Evolutionary conservation across 2,113 vertebrate genomes (phyloP).

Genomic region (Stigmatopora argus): DNA sequence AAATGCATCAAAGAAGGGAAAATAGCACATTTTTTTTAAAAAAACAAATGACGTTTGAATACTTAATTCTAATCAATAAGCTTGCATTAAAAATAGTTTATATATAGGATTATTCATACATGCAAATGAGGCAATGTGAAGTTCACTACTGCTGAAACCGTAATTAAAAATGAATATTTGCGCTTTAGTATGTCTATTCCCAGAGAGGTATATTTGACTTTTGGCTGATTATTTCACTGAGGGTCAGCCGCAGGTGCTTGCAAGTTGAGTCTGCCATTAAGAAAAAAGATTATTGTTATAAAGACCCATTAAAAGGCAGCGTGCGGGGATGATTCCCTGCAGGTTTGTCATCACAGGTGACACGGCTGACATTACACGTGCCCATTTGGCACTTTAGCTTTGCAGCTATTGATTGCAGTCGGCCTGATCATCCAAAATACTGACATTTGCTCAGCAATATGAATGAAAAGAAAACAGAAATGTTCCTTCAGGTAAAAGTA

Average conservation of each 20-base stretch:
- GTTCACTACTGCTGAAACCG: too few relatives aligned
- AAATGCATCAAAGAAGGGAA: too few relatives aligned
- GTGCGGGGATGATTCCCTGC: background rate
- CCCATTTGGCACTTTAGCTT: background rate
- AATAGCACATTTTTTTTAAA: too few relatives aligned
- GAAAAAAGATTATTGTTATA: background rate
- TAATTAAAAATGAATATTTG: background rate
- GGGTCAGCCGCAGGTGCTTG: background rate
- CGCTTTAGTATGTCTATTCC: background rate
- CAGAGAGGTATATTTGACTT: background rate
- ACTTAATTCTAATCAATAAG: too few relatives aligned
- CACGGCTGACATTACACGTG: constrained; percentile 5
- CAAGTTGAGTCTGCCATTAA: background rate
- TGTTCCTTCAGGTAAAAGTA: too few relatives aligned
- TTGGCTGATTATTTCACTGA: background rate
- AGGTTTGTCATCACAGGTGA: constrained; percentile 6
- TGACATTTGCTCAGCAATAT: background rate
- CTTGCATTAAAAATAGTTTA: too few relatives aligned
- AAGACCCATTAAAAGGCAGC: background rate
- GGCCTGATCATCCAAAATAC: constrained; percentile 4
- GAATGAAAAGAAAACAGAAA: background rate
- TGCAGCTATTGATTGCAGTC: background rate
- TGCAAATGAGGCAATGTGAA: too few relatives aligned
- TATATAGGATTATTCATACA: too few relatives aligned
- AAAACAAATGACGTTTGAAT: too few relatives aligned